phyloP scores from a whole-genome alignment of 2,113 vertebrate genomes.

The Leiothrix lutea region DNA sequence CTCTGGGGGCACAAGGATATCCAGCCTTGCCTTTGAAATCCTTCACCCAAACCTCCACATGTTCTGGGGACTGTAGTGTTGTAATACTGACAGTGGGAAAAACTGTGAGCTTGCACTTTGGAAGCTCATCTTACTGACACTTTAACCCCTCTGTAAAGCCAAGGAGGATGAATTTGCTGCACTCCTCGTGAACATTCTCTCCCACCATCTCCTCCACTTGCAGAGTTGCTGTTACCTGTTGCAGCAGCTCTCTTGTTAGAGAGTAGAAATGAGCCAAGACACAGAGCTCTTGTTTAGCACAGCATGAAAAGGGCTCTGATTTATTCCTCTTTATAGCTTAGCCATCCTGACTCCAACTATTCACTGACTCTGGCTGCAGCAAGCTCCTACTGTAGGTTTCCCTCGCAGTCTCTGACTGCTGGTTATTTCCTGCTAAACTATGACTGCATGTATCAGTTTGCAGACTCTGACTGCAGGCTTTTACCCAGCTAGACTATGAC shows the following conservation, averaged over 20 bases:
- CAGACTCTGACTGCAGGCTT: neutral
- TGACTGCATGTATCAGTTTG: neutral
- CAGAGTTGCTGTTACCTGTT: neutral
- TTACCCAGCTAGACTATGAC: neutral
- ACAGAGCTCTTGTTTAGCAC: neutral
- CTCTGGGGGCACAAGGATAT: rapidly evolving
- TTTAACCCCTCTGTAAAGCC: neutral
- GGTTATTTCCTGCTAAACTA: neutral
- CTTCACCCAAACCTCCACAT: neutral
- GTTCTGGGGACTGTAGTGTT: neutral
- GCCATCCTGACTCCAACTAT: neutral
- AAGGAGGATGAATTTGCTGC: neutral
- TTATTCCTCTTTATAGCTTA: neutral
- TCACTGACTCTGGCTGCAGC: neutral
- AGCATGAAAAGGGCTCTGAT: neutral
- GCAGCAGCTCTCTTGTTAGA: neutral
- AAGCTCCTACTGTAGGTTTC: neutral
- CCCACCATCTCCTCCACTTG: neutral
- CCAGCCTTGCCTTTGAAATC: neutral
- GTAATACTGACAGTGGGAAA: neutral
- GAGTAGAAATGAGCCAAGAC: neutral
- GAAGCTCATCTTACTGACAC: neutral
- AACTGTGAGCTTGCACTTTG: neutral
- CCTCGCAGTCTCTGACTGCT: neutral
- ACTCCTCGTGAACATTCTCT: neutral